These are phyloP conservation scores for Drosophila nigricruria DNA, from an alignment of 2,888 invertebrate genomes.

Conservation along the genomic window DNA sequence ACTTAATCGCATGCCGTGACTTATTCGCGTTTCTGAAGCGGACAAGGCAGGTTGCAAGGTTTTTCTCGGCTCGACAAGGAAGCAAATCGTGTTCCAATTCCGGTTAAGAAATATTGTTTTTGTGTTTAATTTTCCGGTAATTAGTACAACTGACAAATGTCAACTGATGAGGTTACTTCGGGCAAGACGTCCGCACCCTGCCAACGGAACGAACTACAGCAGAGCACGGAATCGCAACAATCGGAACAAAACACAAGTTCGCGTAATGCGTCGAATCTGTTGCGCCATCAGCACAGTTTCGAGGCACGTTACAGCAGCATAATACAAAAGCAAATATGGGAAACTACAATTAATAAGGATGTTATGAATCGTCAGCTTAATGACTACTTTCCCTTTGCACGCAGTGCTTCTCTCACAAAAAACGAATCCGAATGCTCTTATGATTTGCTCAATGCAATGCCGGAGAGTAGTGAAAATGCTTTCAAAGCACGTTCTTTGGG, in stretches of 20 bases:
- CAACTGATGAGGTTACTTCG: constrained; percentile 67
- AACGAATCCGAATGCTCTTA: constrained; percentile 46
- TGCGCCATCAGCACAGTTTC: constrained; percentile 83
- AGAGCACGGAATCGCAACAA: constrained; percentile 11
- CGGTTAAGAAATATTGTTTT: constrained; percentile 25
- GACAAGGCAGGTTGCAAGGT: constrained; percentile 56
- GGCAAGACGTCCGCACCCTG: constrained; percentile 54
- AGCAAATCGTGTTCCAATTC: constrained; percentile 5
- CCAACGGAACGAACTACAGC: constrained; percentile 18
- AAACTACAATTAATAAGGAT: constrained; percentile 84
- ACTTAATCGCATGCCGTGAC: constrained; percentile 64
- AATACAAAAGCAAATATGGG: constrained; percentile 84
- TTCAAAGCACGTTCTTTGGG: constrained; percentile 51
- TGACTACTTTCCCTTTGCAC: constrained; percentile 88
- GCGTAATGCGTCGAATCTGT: constrained; percentile 47
- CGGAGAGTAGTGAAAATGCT: not conserved
- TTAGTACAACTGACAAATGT: constrained; percentile 58
- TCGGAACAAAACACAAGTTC: constrained; percentile 16
- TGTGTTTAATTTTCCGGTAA: constrained; percentile 72
- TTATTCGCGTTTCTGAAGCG: constrained; percentile 72
- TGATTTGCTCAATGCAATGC: constrained; percentile 37
- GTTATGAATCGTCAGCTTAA: constrained; percentile 89
- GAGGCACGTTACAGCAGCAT: constrained; percentile 84
- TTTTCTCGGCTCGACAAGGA: constrained; percentile 12
- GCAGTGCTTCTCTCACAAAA: constrained; percentile 62